Percentiles rank a stretch among this genome's conserved stretches.
phyloP scores from a whole-genome alignment of 2,888 invertebrate species.

The Nasonovia ribisnigri region DNA sequence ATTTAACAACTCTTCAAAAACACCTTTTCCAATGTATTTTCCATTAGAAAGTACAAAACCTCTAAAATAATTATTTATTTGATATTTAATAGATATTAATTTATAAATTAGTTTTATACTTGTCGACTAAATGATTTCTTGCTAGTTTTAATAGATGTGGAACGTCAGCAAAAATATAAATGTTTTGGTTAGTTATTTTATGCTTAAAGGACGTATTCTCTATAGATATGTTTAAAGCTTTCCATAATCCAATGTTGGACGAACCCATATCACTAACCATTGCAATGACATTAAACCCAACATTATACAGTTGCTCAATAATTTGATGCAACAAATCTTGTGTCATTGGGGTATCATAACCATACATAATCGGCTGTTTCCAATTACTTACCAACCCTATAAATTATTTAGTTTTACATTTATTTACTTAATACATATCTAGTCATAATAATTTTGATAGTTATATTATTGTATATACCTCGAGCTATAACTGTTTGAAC shows the following conservation, averaged over 20 bases:
- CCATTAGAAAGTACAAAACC: not conserved
- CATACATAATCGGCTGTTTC: not conserved
- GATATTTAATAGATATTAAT: constrained; percentile 1
- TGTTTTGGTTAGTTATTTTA: not conserved
- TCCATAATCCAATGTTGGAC: constrained; percentile 2
- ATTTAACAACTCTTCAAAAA: constrained; percentile 4
- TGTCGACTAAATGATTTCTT: not conserved
- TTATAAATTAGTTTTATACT: not conserved
- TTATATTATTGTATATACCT: not conserved
- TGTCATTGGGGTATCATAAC: not conserved
- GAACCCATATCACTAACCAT: not conserved
- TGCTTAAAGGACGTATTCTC: not conserved
- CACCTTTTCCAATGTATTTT: not conserved
- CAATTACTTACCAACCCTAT: not conserved
- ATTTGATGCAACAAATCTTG: not conserved
- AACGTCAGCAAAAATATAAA: not conserved
- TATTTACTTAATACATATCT: no score
- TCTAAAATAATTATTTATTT: not conserved
- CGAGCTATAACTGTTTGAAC: not conserved
- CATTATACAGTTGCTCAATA: not conserved
- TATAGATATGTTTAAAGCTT: not conserved
- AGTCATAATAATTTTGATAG: not conserved
- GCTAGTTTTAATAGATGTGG: not conserved
- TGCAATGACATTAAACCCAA: not conserved
- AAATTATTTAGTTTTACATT: not conserved